A percentile compares a stretch with the other conserved stretches of the same genome.
phyloP scores from a whole-genome alignment of 2,797 vertebrate genomes.

The Pseudochirops cupreus region DNA sequence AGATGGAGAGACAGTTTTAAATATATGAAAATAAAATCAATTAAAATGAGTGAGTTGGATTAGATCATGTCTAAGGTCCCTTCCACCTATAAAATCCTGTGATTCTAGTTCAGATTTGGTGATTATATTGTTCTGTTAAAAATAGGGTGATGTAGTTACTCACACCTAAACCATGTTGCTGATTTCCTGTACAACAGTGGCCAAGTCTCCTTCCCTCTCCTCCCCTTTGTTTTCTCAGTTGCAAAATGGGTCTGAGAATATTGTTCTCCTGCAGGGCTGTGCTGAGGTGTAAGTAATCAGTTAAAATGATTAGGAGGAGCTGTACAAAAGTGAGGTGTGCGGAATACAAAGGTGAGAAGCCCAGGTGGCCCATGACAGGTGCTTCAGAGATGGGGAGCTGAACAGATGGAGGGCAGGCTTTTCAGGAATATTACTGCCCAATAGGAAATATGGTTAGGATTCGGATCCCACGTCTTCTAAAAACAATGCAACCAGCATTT shows the following conservation, averaged over 20 bases:
- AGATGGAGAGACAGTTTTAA: background rate
- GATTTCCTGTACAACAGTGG: background rate
- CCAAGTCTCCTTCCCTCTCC: background rate
- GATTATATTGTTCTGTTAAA: background rate
- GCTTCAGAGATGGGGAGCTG: conserved; percentile 3
- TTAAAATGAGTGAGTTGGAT: background rate
- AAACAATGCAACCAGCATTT: background rate
- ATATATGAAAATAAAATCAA: background rate
- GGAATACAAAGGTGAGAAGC: background rate
- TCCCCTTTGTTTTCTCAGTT: conserved; percentile 42
- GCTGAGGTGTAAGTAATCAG: background rate
- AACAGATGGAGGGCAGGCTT: conserved; percentile 19
- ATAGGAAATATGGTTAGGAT: background rate
- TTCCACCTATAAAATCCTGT: background rate
- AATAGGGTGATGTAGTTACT: background rate
- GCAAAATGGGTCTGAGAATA: background rate
- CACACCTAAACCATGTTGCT: background rate
- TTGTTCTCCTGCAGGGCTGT: background rate
- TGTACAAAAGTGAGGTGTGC: background rate
- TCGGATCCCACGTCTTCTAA: background rate
- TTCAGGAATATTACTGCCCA: background rate
- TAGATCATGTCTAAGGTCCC: background rate
- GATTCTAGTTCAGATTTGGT: background rate
- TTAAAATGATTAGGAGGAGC: conserved; percentile 11
- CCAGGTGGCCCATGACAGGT: background rate